Base-by-base conservation (phyloP, 37 sponge, comb jelly and placozoan genomes). In the Axinella damicornis region DNA sequence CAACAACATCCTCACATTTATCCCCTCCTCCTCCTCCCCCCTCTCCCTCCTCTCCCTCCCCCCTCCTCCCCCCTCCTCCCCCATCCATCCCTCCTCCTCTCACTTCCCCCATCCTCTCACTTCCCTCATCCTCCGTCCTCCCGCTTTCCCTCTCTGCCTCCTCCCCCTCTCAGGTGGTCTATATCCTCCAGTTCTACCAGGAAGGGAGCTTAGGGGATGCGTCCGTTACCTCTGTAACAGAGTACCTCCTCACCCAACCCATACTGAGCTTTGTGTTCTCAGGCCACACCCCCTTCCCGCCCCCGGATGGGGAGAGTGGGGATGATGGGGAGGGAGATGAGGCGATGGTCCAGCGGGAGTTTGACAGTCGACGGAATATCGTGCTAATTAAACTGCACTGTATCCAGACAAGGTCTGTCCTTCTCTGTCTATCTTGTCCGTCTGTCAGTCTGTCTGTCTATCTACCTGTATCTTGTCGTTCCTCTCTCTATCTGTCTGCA, bases 181-280 rank as follows among this genome's bases (percentile, higher is more conserved):
- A 90, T 28, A 76, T 95, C 0, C 76, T 92, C 14, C 93, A 92
- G 69, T 46, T 95, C n/a, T 56, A 63, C 12, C 79, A 73, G 27
- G 88, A 92, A 63, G 58, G 36, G 22, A 18, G 33, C 11, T 0
- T 39, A 0, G 96, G 96, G 32, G 69, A 71, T 20, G 93, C 96
- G 27, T 87, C 85, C 0, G 76, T 95, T 69, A 87, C 85, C 41
- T 85, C 84, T 12, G 27, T 95, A 38, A 83, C 90, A 1, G 96
- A 95, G 69, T 92, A 92, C 60, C 64, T 93, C 18, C 85, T 95
- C 32, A 83, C 91, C n/a, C 96, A 80, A 39, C 94, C 96, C 6
- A 77, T 95, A 52, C 32, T 90, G 52, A 95, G 96, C 72, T 95
- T 95, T 34, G 76, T 90, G 1, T 55, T 92, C 2, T 40, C 82